These are phyloP conservation scores for Drosophila nasuta DNA, from an alignment of 1,140 invertebrate species.

Conservation along the genomic window DNA sequence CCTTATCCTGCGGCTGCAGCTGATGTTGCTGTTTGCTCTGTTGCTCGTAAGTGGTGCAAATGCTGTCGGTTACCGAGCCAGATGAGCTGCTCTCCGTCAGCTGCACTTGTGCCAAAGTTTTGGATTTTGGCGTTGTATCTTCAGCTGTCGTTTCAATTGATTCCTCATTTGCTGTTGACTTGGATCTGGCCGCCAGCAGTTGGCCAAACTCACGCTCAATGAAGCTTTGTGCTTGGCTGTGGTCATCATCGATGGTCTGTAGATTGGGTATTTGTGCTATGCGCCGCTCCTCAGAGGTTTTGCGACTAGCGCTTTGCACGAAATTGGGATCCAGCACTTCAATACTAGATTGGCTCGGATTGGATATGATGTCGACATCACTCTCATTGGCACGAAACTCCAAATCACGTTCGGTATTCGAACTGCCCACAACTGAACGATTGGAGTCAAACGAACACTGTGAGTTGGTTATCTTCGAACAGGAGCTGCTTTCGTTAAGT, in stretches of 20 bases:
- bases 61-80: slow-evolving; percentile 87
- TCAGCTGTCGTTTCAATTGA: neutral
- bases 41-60: slow-evolving; percentile 88
- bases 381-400: slow-evolving; percentile 86
- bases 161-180: neutral
- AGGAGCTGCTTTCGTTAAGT: slow-evolving; percentile 83
- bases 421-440: slow-evolving; percentile 83
- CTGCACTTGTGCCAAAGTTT: slow-evolving; percentile 53
- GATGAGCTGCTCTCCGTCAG: slow-evolving; percentile 88
- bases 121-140: slow-evolving; percentile 16
- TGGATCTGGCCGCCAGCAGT: slow-evolving; percentile 22
- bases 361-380: slow-evolving; percentile 88
- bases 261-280: slow-evolving; percentile 61
- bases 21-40: slow-evolving; percentile 49
- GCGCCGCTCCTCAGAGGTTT: slow-evolving; percentile 75
- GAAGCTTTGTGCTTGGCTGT: slow-evolving; percentile 55
- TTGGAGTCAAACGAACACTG: slow-evolving; percentile 83
- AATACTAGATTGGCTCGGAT: slow-evolving; percentile 88
- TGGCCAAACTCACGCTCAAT: slow-evolving; percentile 63
- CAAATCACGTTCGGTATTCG: slow-evolving; percentile 75
- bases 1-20: slow-evolving; percentile 21
- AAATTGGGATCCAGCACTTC: slow-evolving; percentile 87
- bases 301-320: slow-evolving; percentile 79
- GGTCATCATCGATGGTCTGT: slow-evolving; percentile 59
- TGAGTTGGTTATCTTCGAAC: slow-evolving; percentile 81